Evolutionary conservation across 2,797 vertebrate genomes (phyloP).

Genomic region (Takifugu rubripes): DNA sequence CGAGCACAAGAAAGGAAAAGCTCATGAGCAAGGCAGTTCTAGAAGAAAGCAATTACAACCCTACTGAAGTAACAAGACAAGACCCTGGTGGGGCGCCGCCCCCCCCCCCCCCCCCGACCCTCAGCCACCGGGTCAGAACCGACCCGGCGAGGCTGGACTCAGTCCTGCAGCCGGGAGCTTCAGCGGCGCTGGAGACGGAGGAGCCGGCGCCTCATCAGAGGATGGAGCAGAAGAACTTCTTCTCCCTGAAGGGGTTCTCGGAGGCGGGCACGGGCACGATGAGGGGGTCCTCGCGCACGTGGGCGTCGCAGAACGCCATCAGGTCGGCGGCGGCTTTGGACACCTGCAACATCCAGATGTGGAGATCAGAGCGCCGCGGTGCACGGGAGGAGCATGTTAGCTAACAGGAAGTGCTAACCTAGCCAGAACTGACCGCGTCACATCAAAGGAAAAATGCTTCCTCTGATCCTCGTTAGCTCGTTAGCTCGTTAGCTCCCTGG

Average conservation of each 20-base stretch:
- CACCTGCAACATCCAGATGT: slow-evolving; percentile 72
- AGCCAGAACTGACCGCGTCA: too few relatives aligned
- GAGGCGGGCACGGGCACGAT: slow-evolving; percentile 95
- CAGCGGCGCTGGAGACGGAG: slow-evolving; percentile 73
- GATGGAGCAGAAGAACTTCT: slow-evolving; percentile 98
- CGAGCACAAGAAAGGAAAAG: slow-evolving; percentile 65
- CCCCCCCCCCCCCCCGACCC: slow-evolving; percentile 59
- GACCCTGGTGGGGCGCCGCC: slow-evolving; percentile 68
- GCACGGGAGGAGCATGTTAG: too few relatives aligned
- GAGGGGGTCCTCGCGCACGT: slow-evolving; percentile 94
- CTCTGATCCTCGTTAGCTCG: too few relatives aligned
- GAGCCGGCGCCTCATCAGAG: slow-evolving; percentile 81
- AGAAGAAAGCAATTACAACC: slow-evolving; percentile 80
- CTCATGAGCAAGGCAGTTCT: slow-evolving; percentile 76
- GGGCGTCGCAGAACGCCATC: slow-evolving; percentile 96
- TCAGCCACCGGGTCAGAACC: slow-evolving; percentile 67
- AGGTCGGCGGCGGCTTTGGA: slow-evolving; percentile 97
- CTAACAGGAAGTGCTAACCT: too few relatives aligned
- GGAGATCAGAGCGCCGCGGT: neutral
- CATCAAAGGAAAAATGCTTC: too few relatives aligned
- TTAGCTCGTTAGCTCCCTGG: too few relatives aligned
- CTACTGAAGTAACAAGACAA: slow-evolving; percentile 79
- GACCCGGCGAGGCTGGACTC: slow-evolving; percentile 66
- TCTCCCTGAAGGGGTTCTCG: slow-evolving; percentile 98
- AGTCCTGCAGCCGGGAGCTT: slow-evolving; percentile 65